phyloP scores from a whole-genome alignment of 2,113 vertebrate genomes.

The Sander vitreus region DNA sequence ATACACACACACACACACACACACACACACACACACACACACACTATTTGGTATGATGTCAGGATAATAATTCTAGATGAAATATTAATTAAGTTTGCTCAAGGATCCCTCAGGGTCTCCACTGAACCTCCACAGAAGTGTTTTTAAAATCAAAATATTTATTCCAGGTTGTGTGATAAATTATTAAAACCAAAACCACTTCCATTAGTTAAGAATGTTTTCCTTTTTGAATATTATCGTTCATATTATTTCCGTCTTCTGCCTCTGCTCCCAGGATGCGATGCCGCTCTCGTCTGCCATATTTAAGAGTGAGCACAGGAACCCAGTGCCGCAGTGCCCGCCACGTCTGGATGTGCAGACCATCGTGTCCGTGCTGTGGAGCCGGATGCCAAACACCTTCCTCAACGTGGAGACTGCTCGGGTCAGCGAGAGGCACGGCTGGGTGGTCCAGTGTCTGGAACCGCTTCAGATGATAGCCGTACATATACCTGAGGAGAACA shows the following conservation, averaged over 20 bases:
- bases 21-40: too few species aligned
- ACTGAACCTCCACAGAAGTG: not conserved
- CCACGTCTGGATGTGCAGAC: slow-evolving; percentile 94
- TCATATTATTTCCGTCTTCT: not conserved
- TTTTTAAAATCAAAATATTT: not conserved
- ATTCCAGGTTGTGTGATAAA: not conserved
- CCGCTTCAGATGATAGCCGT: slow-evolving; percentile 97
- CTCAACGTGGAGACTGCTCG: slow-evolving; percentile 92
- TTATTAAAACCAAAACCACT: not conserved
- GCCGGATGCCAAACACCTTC: slow-evolving; percentile 95
- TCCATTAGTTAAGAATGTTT: not conserved
- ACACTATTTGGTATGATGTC: not conserved
- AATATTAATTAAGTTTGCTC: not conserved
- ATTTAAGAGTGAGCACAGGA: slow-evolving; percentile 95
- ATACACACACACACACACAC: too few species aligned
- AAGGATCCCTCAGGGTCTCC: not conserved
- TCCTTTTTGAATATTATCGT: not conserved
- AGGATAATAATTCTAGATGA: not conserved
- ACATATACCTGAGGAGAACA: slow-evolving; percentile 96
- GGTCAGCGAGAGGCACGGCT: slow-evolving; percentile 95
- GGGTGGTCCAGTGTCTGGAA: slow-evolving; percentile 94
- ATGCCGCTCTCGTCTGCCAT: slow-evolving; percentile 98
- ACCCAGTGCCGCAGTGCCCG: slow-evolving; percentile 94
- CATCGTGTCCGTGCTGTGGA: slow-evolving; percentile 95
- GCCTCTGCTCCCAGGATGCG: slow-evolving; percentile 84